Evolutionary conservation across 2,113 vertebrate genomes (phyloP), one percentile per base, ranked within the genome.

Genomic region (Gavialis gangeticus): DNA sequence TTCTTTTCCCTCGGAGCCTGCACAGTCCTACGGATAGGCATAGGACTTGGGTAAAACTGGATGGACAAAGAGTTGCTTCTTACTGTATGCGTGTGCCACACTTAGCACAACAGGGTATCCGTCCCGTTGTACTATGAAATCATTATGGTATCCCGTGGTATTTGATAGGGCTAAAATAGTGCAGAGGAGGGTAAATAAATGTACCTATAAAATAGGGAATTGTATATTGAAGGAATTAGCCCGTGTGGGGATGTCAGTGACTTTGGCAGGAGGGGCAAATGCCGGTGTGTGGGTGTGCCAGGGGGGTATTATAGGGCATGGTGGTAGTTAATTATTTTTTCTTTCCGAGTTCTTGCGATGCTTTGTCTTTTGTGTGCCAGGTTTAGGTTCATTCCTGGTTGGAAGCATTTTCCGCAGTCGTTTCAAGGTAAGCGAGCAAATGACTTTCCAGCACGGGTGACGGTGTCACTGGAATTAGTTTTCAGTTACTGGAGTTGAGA

Each of bases 1-100:
- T 58, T 0, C 1, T 46, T 69, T 21, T 75, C 37, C 22, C 6
- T 46, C 28, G 4, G 46, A 46, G 46, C 1, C 0, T 4, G 5
- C 6, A 10, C 46, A 12, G 30, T 22, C 34, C 21, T 24, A 30
- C 46, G 24, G 34, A 46, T 4, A 46, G 69, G 34, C 11, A 3
- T 34, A 37, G 30, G 67, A 24, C 18, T 46, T 46, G 46, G 46
- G 46, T 46, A 46, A 34, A 46, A 22, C 69, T 22, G 69, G 21
- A 13, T 13, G 21, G 34, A 34, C 12, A 19, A 37, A 34, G 12
- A 21, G 24, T 4, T 24, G 69, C 34, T 12, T 71, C 30, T 71
- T 71, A 22, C 34, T 37, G 34, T 37, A 18, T 71, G 69, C 24
- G 21, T 46, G 21, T 46, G 46, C 46, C 46, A 46, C 46, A 46